Evolutionary conservation across 2,797 vertebrate genomes (phyloP).

Genomic region (Sebastiscus albofasciatus): DNA sequence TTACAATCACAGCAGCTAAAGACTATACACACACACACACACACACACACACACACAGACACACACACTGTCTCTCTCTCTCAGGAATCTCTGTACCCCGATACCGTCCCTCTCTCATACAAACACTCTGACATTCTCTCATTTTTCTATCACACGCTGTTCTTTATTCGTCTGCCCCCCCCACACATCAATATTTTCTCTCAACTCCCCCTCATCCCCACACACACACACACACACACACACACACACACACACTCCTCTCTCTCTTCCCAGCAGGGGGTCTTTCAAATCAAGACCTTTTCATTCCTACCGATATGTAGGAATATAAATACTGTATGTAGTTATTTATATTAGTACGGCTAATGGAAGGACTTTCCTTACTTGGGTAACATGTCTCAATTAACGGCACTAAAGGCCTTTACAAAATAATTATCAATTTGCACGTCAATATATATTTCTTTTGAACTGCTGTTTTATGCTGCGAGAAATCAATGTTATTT

Average conservation of each 20-base stretch:
- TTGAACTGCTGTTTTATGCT: too few species aligned
- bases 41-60: constrained; percentile 20
- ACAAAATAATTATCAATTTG: too few species aligned
- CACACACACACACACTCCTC: not conserved
- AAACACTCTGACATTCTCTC: constrained; percentile 25
- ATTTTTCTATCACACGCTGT: constrained; percentile 28
- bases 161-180: not conserved
- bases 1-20: constrained; percentile 77
- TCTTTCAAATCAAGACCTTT: not conserved
- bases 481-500: too few species aligned
- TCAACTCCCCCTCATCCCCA: not conserved
- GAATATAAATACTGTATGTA: too few species aligned
- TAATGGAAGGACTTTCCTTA: too few species aligned
- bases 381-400: too few species aligned
- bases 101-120: constrained; percentile 1
- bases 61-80: not conserved
- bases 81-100: constrained; percentile 16
- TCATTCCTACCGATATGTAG: not conserved
- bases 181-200: not conserved
- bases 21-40: constrained; percentile 22
- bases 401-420: too few species aligned
- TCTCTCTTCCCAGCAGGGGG: not conserved
- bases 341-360: too few species aligned
- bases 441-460: too few species aligned
- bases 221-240: not conserved